Conservation (phyloP, 2,113 vertebrate species). For the Orcinus orca region DNA sequence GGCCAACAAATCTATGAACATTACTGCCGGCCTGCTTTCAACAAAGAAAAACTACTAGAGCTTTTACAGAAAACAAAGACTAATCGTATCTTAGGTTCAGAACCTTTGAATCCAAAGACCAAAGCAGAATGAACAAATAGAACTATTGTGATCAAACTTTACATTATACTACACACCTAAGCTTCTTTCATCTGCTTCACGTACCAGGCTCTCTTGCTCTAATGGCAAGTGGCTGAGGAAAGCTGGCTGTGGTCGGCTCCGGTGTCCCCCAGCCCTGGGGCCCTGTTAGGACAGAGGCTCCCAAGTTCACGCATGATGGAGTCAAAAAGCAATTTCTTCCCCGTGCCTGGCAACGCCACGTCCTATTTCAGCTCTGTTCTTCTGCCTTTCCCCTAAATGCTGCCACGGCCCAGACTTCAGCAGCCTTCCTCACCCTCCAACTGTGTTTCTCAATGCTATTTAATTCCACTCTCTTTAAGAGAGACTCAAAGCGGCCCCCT, state of each 20-base stretch:
- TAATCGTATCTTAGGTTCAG: not conserved
- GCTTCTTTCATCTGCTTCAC: not conserved
- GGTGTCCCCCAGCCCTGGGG: accelerated
- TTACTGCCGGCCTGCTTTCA: not conserved
- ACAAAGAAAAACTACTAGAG: not conserved
- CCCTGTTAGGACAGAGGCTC: not conserved
- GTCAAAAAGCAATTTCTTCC: accelerated
- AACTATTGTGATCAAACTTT: not conserved
- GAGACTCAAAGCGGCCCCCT: not conserved
- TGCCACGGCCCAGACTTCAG: not conserved
- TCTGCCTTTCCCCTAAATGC: not conserved
- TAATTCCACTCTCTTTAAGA: not conserved
- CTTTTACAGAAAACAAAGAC: not conserved
- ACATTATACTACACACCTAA: accelerated
- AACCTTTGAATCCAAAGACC: not conserved
- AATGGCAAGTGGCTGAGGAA: not conserved
- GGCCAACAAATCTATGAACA: not conserved
- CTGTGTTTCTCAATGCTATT: not conserved
- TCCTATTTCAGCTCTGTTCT: not conserved
- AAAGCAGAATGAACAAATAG: not conserved
- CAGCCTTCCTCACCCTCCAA: not conserved
- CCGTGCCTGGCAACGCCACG: accelerated
- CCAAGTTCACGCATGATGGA: not conserved
- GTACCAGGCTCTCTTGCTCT: not conserved
- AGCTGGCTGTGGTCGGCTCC: accelerated